These are phyloP conservation scores for Tangara arthus DNA, from an alignment of 2,797 vertebrate genomes.

Conservation along the genomic window DNA sequence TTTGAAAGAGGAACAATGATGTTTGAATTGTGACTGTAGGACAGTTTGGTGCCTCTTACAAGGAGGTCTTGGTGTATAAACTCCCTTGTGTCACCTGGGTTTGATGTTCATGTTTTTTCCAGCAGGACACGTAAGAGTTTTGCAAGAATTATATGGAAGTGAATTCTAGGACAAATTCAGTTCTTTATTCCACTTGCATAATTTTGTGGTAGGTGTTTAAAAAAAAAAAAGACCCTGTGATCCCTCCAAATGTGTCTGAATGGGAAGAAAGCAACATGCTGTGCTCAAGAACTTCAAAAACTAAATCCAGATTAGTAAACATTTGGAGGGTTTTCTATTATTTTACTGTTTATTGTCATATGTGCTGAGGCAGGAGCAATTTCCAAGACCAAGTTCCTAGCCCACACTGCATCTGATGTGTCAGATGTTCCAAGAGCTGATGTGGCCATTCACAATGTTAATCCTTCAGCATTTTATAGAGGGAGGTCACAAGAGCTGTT, in stretches of 20 bases:
- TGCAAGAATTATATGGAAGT: background rate
- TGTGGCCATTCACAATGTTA: conserved; percentile 25
- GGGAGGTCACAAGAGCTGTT: conserved; percentile 37
- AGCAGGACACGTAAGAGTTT: background rate
- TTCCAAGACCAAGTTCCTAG: background rate
- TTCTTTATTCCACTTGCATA: background rate
- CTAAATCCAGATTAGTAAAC: background rate
- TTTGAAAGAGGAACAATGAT: background rate
- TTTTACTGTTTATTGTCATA: background rate
- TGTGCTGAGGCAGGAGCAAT: background rate
- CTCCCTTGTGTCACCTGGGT: background rate
- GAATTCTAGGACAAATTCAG: background rate
- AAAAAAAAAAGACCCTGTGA: background rate
- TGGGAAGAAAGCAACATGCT: background rate
- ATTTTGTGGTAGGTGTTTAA: background rate
- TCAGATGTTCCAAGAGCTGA: background rate
- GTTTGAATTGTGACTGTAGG: background rate
- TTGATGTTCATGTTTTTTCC: background rate
- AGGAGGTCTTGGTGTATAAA: background rate
- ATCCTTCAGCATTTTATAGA: conserved; percentile 41
- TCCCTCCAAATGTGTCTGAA: background rate
- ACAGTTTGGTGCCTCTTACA: background rate
- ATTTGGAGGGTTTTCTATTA: background rate
- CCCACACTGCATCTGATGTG: background rate
- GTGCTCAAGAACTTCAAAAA: background rate